phyloP scores from a whole-genome alignment of 2,888 invertebrate species.

The Coelinius sp. region DNA sequence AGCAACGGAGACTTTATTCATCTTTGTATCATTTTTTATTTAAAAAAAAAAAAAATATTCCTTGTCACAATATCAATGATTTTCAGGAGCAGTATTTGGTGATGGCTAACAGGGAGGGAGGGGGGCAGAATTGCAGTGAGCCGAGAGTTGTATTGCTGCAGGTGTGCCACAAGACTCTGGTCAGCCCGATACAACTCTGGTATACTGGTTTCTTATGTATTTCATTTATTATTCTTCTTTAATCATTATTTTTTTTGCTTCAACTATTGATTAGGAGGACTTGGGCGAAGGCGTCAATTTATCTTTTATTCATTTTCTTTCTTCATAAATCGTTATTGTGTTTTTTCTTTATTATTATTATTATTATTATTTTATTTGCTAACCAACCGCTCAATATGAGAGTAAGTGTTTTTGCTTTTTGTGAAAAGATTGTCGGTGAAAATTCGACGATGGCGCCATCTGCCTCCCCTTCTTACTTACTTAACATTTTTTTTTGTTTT shows the following conservation, averaged over 20 bases:
- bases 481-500: slow-evolving; percentile 51
- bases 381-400: slow-evolving; percentile 70
- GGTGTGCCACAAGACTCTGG: slow-evolving; percentile 42
- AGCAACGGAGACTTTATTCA: neutral
- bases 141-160: slow-evolving; percentile 57
- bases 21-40: neutral
- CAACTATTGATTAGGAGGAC: slow-evolving; percentile 64
- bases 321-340: slow-evolving; percentile 7
- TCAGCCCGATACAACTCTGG: slow-evolving; percentile 69
- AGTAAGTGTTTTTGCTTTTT: slow-evolving; percentile 65
- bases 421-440: slow-evolving; percentile 63
- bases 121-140: slow-evolving; percentile 66
- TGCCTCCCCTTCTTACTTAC: slow-evolving; percentile 66
- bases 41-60: slow-evolving; percentile 2
- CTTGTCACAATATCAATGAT: slow-evolving; percentile 20
- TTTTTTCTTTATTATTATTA: no score
- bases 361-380: slow-evolving; percentile 5
- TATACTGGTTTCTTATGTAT: slow-evolving; percentile 43
- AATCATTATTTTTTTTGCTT: slow-evolving; percentile 48
- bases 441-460: slow-evolving; percentile 63
- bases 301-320: slow-evolving; percentile 36
- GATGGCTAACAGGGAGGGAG: slow-evolving; percentile 59
- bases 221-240: slow-evolving; percentile 33
- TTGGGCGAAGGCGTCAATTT: slow-evolving; percentile 64
- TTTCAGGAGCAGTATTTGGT: slow-evolving; percentile 65